Evolutionary conservation across 2,113 vertebrate genomes (phyloP).

Genomic region (Pardalotus punctatus): DNA sequence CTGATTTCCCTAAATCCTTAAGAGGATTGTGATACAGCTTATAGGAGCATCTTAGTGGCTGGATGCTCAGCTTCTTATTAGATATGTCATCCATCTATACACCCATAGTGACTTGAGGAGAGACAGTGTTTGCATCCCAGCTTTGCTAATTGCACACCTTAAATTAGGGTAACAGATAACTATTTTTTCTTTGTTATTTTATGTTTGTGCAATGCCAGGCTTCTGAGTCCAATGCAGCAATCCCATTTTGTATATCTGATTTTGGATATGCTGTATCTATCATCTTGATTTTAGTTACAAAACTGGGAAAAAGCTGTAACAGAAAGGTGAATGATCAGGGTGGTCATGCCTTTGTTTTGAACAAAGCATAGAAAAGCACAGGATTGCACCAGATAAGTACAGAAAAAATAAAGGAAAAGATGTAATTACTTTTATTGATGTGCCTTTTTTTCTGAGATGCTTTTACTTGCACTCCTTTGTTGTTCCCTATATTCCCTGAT

Average conservation of each 20-base stretch:
- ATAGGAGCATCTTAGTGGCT: slow-evolving; percentile 62
- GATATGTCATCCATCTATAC: slow-evolving; percentile 41
- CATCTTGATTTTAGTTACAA: not conserved
- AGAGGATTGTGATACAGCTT: slow-evolving; percentile 67
- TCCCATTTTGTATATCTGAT: not conserved
- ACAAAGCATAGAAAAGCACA: not conserved
- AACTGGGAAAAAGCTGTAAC: not conserved
- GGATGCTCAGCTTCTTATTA: slow-evolving; percentile 59
- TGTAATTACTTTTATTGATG: not conserved
- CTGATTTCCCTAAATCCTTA: slow-evolving; percentile 72
- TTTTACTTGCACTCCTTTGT: not conserved
- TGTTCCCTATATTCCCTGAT: not conserved
- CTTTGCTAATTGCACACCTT: slow-evolving; percentile 41
- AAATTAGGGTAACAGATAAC: slow-evolving; percentile 5
- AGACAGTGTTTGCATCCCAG: slow-evolving; percentile 11
- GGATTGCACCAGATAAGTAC: not conserved
- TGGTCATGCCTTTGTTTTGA: not conserved
- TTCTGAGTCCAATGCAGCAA: not conserved
- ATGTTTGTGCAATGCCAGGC: not conserved
- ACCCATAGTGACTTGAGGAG: not conserved
- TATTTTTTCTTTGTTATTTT: not conserved
- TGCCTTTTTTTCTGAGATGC: not conserved
- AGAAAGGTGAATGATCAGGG: not conserved
- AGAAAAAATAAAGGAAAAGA: not conserved
- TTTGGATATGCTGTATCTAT: not conserved